Evolutionary conservation across 2,888 invertebrate species (phyloP), one percentile per base, ranked within the genome.

Genomic region (Deroplatys truncata): DNA sequence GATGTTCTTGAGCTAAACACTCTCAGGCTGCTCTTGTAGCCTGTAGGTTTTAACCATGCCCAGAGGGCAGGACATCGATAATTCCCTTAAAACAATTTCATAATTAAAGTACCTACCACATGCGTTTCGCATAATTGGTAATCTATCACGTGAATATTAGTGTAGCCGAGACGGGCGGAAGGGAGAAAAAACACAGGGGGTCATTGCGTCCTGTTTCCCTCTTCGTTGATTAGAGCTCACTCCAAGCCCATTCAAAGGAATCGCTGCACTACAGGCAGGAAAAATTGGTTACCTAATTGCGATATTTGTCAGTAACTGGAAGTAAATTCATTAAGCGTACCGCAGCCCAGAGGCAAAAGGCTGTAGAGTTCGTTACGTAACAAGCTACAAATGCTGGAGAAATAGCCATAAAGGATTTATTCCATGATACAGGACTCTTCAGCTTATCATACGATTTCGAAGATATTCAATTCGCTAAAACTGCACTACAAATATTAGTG

Each of bases 81-180:
- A 86, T 86, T 72, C 31, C 72, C 15, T 86, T 86, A 86, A 29
- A 86, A 86, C 86, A 86, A n/a, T 86, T 86, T 86, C 72, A 56
- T 86, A 82, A 86, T 72, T 56, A 72, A 72, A 28, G 86, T 72
- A 86, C 72, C 86, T 82, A 82, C 28, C 29, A 29, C 29, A 16
- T 43, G 86, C 82, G 86, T 86, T 86, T 82, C 72, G 29, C 86
- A 28, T 86, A 86, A 86, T 86, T 86, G 86, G 72, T 86, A 86
- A 86, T 86, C 86, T 86, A 86, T 86, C 86, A 86, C 31, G 29
- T 31, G 72, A 28, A 72, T 86, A 86, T 86, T 86, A 86, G 86
- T 85, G 5, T n/a, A 43, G 28, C 28, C 72, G 29, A 72, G 56
- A 72, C 56, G 56, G 56, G 25, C 16, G 25, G 56, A 72, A 25